Evolutionary conservation across 2,113 vertebrate species (phyloP), one percentile per base, ranked within the genome.

Genomic region (Pituophis catenifer): DNA sequence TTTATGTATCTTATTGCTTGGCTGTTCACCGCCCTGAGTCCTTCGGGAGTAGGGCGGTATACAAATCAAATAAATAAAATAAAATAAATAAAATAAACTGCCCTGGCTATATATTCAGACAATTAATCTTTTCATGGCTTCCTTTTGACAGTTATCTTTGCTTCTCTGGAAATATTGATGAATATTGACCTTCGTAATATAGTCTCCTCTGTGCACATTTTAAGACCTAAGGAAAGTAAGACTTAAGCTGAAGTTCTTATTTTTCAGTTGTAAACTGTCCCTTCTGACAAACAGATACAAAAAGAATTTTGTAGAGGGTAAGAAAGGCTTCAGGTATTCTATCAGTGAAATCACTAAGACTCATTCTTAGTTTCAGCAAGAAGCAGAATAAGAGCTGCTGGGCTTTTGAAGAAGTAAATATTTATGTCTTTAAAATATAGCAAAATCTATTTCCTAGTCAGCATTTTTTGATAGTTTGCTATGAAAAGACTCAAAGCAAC

Each of bases 91-190:
- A n/a, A n/a, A n/a, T n/a, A n/a, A 93, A 90, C 92, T 52, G 59
- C 81, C 57, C 24, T 59, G 50, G 81, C 53, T 85, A 86, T 62
- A 81, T 17, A 54, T 70, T 54, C 29, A 52, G 8, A 54, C 70
- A 93, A 90, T 93, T 93, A 57, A 93, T 93, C 89, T 90, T 90
- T 90, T 85, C 58, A 54, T 86, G 92, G 89, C 55, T 90, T 93
- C n/a, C 62, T 65, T 24, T 87, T 90, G 57, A 93, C 89, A 90
- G 44, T 90, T 90, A 58, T 59, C 48, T 58, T 90, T 90, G 75
- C 81, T 93, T 93, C 81, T 87, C 89, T 90, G 75, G 81, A 85
- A 93, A 24, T 93, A 90, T 65, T 93, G 92, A 93, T 93, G 92
- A 87, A 57, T 81, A 86, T 59, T 90, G 89, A 93, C 92, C 92